Evolutionary conservation across 1,140 invertebrate genomes (phyloP).

Genomic region (Tachypleus tridentatus): DNA sequence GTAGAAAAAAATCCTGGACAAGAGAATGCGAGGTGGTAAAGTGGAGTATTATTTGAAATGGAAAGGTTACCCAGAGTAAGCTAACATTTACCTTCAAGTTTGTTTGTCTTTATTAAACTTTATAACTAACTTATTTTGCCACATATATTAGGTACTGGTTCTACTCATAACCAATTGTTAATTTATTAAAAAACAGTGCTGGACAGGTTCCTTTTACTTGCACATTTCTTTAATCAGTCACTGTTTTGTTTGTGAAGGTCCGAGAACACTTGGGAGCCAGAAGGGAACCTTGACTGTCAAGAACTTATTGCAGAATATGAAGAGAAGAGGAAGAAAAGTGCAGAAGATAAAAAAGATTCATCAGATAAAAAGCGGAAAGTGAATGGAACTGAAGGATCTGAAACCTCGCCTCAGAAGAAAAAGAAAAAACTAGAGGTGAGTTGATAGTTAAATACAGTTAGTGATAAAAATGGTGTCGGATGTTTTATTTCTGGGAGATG

Average conservation of each 20-base stretch:
- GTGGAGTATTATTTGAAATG: conserved; percentile 44
- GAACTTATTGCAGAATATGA: conserved; percentile 85
- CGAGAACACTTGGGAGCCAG: conserved; percentile 63
- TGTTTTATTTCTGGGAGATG: no score
- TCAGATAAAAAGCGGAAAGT: conserved; percentile 16
- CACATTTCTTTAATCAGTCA: no score
- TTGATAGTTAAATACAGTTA: no score
- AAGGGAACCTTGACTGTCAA: conserved; percentile 83
- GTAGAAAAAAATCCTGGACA: conserved; percentile 43
- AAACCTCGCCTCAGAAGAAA: neutral
- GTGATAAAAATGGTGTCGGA: no score
- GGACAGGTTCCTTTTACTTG: no score
- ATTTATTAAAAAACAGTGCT: no score
- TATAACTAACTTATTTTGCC: neutral
- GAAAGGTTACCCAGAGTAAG: conserved; percentile 43
- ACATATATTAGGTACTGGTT: no score
- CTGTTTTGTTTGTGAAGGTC: conserved; percentile 4
- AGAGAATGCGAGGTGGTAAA: conserved; percentile 34
- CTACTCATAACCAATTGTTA: no score
- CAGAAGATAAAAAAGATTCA: conserved; percentile 36
- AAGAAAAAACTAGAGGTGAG: neutral
- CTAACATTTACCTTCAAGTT: conserved; percentile 5
- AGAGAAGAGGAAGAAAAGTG: conserved; percentile 50
- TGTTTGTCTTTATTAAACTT: neutral
- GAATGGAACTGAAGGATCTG: conserved; percentile 15